Conservation (phyloP, 2,888 invertebrate genomes). For the Dichetophora obliterata region DNA sequence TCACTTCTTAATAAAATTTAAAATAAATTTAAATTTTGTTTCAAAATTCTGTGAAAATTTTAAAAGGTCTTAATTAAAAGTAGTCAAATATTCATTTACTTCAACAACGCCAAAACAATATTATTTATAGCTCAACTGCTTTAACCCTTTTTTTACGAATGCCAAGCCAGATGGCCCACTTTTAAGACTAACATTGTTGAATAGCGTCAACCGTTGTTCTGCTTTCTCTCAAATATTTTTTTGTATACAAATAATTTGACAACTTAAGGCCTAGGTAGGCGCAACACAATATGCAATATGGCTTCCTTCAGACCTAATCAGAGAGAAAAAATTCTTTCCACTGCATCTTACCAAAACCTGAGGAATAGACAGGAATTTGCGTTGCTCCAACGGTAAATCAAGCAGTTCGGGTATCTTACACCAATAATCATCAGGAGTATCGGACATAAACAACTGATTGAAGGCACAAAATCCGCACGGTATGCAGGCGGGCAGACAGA, state of each 20-base stretch:
- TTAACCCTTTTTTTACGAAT: no score
- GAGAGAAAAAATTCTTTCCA: neutral
- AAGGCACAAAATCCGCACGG: conserved; percentile 94
- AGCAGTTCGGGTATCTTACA: conserved; percentile 80
- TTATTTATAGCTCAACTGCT: no score
- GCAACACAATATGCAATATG: conserved; percentile 39
- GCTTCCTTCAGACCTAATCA: conserved; percentile 43
- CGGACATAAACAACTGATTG: conserved; percentile 94
- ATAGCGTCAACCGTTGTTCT: no score
- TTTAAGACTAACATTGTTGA: no score
- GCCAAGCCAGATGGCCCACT: no score
- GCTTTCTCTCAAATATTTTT: no score
- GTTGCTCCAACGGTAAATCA: conserved; percentile 72
- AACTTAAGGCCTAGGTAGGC: neutral
- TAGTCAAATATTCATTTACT: conserved; percentile 19
- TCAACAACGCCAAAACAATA: conserved; percentile 12
- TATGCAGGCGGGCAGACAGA: conserved; percentile 89
- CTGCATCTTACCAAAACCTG: conserved; percentile 69
- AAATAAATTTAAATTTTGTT: no score
- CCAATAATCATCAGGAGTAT: conserved; percentile 88
- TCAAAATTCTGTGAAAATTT: no score
- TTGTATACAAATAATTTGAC: neutral
- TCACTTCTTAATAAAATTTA: no score
- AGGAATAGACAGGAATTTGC: conserved; percentile 79
- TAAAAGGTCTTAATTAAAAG: no score